Conservation (phyloP, 2,888 invertebrate genomes). For the Mylabris sibirica region DNA sequence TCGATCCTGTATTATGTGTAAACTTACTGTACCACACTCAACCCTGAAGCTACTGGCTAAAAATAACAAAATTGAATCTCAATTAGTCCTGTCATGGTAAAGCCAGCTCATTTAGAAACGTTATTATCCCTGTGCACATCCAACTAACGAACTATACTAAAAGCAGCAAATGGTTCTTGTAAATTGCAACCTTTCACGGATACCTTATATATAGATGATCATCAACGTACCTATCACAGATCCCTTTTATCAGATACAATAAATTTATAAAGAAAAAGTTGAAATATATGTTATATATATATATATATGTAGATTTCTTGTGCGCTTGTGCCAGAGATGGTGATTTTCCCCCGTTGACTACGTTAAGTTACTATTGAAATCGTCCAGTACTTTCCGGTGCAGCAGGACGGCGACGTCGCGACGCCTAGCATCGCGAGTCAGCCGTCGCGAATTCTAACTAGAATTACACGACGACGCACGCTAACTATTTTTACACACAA, state of each 20-base stretch:
- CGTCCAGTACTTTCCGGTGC: constrained; percentile 9
- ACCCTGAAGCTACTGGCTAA: neutral
- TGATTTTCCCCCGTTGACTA: neutral
- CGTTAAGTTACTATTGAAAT: neutral
- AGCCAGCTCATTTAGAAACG: neutral
- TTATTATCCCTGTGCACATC: too few relatives aligned
- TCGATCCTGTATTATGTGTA: neutral
- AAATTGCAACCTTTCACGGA: too few relatives aligned
- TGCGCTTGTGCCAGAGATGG: constrained; percentile 12
- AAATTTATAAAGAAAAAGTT: neutral
- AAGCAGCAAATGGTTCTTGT: too few relatives aligned
- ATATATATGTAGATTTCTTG: neutral
- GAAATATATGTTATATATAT: too few relatives aligned
- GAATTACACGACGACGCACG: neutral
- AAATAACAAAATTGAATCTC: neutral
- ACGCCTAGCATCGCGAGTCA: constrained; percentile 10
- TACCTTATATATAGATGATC: too few relatives aligned
- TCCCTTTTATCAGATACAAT: too few relatives aligned
- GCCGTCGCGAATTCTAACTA: neutral
- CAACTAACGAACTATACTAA: too few relatives aligned
- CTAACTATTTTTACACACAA: neutral
- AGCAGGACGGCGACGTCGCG: constrained; percentile 13
- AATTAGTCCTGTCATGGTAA: neutral
- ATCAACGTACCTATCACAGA: too few relatives aligned
- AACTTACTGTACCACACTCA: neutral